Base-by-base conservation (phyloP, 2,888 invertebrate genomes). In the Meloe dianella region DNA sequence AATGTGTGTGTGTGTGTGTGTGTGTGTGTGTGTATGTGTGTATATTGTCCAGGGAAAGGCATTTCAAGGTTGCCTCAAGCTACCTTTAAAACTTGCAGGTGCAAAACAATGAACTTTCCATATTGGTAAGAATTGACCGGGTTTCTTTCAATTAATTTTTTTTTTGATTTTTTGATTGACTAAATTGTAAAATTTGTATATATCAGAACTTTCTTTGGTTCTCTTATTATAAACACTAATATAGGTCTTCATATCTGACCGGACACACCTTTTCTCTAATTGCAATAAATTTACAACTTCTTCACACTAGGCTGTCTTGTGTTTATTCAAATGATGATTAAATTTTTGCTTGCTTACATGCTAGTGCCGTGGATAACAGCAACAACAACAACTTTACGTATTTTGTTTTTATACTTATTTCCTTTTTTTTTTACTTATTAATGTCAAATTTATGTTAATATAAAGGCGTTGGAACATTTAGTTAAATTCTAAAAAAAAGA, bases 41-140 rank as follows among this genome's bases (percentile, higher is more conserved):
- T 30, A 60, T 60, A 60, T 62, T 60, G 63, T 61, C 54, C 59
- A 70, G 71, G 68, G 71, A 75, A 75, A 75, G 75, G 75, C 68
- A 75, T 75, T 73, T 73, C 75, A 75, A 73, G 73, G 74, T 68
- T 72, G 74, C 74, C 74, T 70, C 66, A 67, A 68, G 75, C 74
- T 69, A 64, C 70, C 71, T 73, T 54, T 71, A 70, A 74, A 73
- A 71, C 66, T 73, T 73, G 75, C 77, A 77, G 77, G 77, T 77
- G 77, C 75, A 73, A 74, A 72, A 73, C 72, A 69, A 71, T 73
- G 70, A 70, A 68, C 54, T 54, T 54, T 54, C 54, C 54, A 54
- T 54, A 54, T 54, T 54, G 54, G 54, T 54, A 54, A 12, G 54
- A 54, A 54, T 54, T 54, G 54, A 54, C 54, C 54, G 54, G 47